Conservation (phyloP, 2,888 invertebrate species). For the Agrilus biguttatus region DNA sequence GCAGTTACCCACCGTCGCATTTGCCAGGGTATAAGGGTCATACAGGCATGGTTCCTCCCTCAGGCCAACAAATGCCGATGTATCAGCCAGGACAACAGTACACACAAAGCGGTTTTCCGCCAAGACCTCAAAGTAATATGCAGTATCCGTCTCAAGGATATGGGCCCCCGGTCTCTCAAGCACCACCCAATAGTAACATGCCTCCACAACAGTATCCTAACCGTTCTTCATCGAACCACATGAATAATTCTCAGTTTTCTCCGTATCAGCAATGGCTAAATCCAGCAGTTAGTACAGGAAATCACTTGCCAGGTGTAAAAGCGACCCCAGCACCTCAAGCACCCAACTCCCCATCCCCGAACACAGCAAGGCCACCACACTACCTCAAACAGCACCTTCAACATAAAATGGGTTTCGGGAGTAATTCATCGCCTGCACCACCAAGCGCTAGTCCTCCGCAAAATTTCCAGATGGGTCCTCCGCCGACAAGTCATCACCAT, state of each 20-base stretch:
- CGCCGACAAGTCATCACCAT: slow-evolving; percentile 35
- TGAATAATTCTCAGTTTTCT: slow-evolving; percentile 33
- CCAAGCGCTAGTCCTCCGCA: slow-evolving; percentile 46
- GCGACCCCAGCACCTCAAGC: slow-evolving; percentile 23
- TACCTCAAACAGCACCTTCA: slow-evolving; percentile 57
- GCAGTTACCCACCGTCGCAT: slow-evolving; percentile 47
- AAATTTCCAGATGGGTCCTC: slow-evolving; percentile 41
- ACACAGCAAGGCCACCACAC: slow-evolving; percentile 41
- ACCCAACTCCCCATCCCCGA: slow-evolving; percentile 36
- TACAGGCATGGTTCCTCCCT: slow-evolving; percentile 33
- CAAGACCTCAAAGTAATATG: slow-evolving; percentile 30
- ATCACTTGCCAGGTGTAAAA: slow-evolving; percentile 18
- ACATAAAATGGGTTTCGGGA: slow-evolving; percentile 52
- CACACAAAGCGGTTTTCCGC: slow-evolving; percentile 36
- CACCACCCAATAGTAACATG: slow-evolving; percentile 24
- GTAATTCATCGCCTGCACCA: slow-evolving; percentile 34
- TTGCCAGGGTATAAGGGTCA: slow-evolving; percentile 48
- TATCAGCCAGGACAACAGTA: slow-evolving; percentile 44
- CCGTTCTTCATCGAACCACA: slow-evolving; percentile 41
- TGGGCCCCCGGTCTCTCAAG: slow-evolving; percentile 36
- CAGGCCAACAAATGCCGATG: slow-evolving; percentile 36
- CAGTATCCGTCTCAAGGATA: slow-evolving; percentile 40
- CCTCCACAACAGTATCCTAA: slow-evolving; percentile 37
- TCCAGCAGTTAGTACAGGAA: slow-evolving; percentile 15
- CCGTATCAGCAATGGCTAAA: slow-evolving; percentile 26